Base-by-base conservation (phyloP, 2,888 invertebrate genomes). In the Nineta flava region DNA sequence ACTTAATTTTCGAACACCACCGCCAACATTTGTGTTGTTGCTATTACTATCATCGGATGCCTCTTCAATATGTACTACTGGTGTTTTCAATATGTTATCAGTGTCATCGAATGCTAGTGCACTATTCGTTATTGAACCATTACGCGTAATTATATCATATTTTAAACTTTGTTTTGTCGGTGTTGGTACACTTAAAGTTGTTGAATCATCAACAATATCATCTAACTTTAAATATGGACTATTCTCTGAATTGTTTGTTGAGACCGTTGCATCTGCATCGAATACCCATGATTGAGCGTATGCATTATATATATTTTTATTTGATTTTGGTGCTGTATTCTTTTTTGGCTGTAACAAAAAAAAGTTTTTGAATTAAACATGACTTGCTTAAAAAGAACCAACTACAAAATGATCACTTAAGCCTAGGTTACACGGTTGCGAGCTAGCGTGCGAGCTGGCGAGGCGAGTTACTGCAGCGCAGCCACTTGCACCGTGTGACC, bases 241-340 rank as follows among this genome's bases (percentile, higher is more conserved):
- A 53, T 62, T 63, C 34, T 63, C 53, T 10, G 54, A 54, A 48
- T 57, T 57, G 9, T 58, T 56, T 9, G 57, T 54, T 38, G 57
- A 53, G 34, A 57, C 53, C 13, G 54, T 55, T 49, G 58, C 57
- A n/a, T 62, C 63, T 15, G 68, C 59, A 49, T 72, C 71, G 59
- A 70, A 72, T 44, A 72, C 72, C 72, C 72, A 72, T 53, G 71
- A 71, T 57, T 70, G 71, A 15, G 69, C 65, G 59, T 69, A 70
- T 46, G 69, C 66, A 61, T 65, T 65, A 62, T 67, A 66, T 17
- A 62, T 61, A 52, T 53, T 49, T 55, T 53, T 53, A 49, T 60
- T 61, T 49, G 57, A 54, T 53, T 61, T 59, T 48, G 62, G 59
- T 55, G 65, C 65, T 42, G 65, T 61, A 47, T 64, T 60, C 13